Evolutionary conservation across 1,140 invertebrate genomes (phyloP), one percentile per base, ranked within the genome.

Genomic region (Drosophila pachea): DNA sequence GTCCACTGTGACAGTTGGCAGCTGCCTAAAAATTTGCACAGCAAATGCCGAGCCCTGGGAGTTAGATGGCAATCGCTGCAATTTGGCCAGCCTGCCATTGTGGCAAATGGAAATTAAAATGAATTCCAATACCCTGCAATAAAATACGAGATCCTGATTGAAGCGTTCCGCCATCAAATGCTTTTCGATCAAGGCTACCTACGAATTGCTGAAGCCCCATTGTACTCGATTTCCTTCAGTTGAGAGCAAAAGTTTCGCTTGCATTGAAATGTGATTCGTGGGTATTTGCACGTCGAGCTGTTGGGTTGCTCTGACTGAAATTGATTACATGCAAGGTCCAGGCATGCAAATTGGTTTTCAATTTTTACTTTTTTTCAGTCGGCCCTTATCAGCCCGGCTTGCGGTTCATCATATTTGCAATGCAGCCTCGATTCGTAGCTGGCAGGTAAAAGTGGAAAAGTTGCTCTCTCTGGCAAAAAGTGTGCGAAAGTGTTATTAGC

Each of bases 21-120:
- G 79, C 79, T 83, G 76, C 81, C 79, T 76, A 76, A 73, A 84
- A 83, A 84, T 74, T 67, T 73, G 62, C 68, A 66, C 50, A 47
- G 71, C 66, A 84, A 62, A 67, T 78, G 67, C 75, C 72, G 56
- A 49, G 81, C 69, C 60, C 52, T 59, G 79, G 79, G 79, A 83
- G 62, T 73, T 66, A 40, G 73, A 76, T 79, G 55, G 76, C 79
- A 84, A 83, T 84, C 81, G 76, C 62, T 68, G 68, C 76, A 84
- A 76, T 76, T 78, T 77, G 74, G 63, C 60, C 76, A 76, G 68
- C 58, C 79, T 64, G 76, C 33, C 60, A 62, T 71, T 83, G 58
- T 72, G 61, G 61, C 67, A 84, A 83, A 83, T 78, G 79, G 69
- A 83, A 83, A 83, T 83, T 83, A 83, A 83, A 78, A 83, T 84